Base-by-base conservation (phyloP, 2,888 invertebrate species). In the Epiblema foenella region DNA sequence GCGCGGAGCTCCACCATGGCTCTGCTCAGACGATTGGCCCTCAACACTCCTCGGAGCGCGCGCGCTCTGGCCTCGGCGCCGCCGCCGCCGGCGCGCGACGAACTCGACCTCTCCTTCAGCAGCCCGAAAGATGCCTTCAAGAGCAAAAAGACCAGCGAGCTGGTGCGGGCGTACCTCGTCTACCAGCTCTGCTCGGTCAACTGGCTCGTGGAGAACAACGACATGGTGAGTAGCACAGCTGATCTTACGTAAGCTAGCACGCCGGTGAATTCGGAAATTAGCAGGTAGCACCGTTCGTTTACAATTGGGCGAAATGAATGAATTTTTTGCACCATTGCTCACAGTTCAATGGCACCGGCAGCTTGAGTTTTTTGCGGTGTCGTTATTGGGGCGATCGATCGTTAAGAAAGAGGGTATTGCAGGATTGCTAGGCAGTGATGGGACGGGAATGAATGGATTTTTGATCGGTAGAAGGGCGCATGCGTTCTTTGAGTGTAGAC, bases 81-180 rank as follows among this genome's bases (percentile, higher is more conserved):
- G 20, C 49, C 67, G 49, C 74, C 67, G 51, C 74, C 81, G 12
- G 81, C 82, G 11, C 88, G 88, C 57, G 97, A 97, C 89, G 96
- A 96, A 2, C 94, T 98, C 79, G 98, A 98, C 90, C 95, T 97
- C 76, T 94, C 95, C 78, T 99, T 99, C 93, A 96, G 96, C 89
- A 97, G 98, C 94, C 96, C 97, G 33, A 94, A 96, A 81, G 98
- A 98, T 78, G 97, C 99, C 33, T 99, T 98, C 94, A 98, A 98
- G 89, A 98, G 98, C 93, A 99, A 99, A 94, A 98, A 97, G 80
- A 98, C 97, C 78, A 96, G 95, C 93, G 99, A 99, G 92, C 95
- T 99, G 78, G 85, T 98, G 65, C 95, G 99, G 77, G 98, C 98
- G 52, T 97, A 98, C 87, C 82, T 98, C 84, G 99, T 99, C 78